These are phyloP conservation scores for Bergia sp. DNA, from an alignment of 92 coral and sea anemone species.

Conservation along the genomic window DNA sequence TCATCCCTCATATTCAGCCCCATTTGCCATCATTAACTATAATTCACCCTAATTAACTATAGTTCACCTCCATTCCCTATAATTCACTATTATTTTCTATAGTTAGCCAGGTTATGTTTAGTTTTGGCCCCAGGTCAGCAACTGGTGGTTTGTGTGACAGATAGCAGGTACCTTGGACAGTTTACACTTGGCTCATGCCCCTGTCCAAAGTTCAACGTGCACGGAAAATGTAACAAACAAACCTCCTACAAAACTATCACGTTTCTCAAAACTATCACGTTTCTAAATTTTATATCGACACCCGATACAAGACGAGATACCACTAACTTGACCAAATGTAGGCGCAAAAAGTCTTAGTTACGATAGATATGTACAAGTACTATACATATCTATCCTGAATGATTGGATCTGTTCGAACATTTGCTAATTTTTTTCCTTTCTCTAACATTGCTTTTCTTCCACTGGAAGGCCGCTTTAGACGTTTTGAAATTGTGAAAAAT, in stretches of 20 bases:
- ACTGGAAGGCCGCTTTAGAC: conserved; percentile 4
- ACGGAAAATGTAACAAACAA: neutral
- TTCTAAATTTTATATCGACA: neutral
- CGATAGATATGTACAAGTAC: neutral
- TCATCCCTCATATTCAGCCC: neutral
- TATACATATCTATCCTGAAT: neutral
- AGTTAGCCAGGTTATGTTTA: neutral
- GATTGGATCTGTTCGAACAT: neutral
- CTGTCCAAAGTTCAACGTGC: conserved; percentile 19
- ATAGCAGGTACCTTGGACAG: conserved; percentile 25
- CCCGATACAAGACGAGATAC: neutral
- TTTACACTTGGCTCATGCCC: neutral
- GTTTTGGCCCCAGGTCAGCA: neutral
- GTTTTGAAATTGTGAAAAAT: neutral
- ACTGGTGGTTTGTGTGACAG: conserved; percentile 16
- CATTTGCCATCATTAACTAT: neutral
- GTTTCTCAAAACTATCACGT: neutral
- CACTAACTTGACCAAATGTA: neutral
- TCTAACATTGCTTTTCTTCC: neutral
- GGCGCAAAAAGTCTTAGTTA: neutral
- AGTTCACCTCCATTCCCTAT: neutral
- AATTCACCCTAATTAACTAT: neutral
- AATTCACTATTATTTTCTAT: neutral
- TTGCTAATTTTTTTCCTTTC: neutral
- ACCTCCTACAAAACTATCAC: neutral